Percentiles rank a stretch among this genome's conserved stretches.
phyloP scores from a whole-genome alignment of 2,113 vertebrate genomes.

The Phrynocephalus versicolor region DNA sequence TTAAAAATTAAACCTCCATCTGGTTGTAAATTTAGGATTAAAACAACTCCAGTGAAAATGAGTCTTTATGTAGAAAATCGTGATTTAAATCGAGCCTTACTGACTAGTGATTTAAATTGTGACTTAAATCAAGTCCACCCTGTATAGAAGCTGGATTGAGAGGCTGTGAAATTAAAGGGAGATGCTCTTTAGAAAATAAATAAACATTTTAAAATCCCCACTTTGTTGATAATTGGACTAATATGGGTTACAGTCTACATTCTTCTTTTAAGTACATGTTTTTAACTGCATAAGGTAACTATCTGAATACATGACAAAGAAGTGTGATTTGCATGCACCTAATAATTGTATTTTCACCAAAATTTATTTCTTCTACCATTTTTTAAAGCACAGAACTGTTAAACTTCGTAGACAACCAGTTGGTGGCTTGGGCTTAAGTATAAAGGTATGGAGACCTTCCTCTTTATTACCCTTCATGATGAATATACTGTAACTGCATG shows the following conservation, averaged over 20 bases:
- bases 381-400: conserved; percentile 99
- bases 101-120: no score
- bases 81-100: no score
- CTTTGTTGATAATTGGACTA: not conserved
- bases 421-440: conserved; percentile 92
- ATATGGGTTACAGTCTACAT: not conserved
- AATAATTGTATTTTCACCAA: conserved; percentile 67
- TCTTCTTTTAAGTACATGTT: not conserved
- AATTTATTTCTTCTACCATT: conserved; percentile 77
- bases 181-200: not conserved
- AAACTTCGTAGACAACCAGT: conserved; percentile 88
- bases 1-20: no score
- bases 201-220: not conserved
- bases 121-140: no score
- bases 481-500: not conserved
- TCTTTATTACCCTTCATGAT: not conserved
- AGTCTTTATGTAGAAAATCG: no score
- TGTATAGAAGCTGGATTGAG: not conserved
- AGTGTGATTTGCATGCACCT: not conserved
- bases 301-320: not conserved
- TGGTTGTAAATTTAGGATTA: no score
- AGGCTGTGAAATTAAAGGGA: not conserved
- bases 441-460: conserved; percentile 84
- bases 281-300: not conserved
- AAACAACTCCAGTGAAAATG: no score